Evolutionary conservation across 2,113 vertebrate species (phyloP).

Genomic region (Danionella cerebrum): DNA sequence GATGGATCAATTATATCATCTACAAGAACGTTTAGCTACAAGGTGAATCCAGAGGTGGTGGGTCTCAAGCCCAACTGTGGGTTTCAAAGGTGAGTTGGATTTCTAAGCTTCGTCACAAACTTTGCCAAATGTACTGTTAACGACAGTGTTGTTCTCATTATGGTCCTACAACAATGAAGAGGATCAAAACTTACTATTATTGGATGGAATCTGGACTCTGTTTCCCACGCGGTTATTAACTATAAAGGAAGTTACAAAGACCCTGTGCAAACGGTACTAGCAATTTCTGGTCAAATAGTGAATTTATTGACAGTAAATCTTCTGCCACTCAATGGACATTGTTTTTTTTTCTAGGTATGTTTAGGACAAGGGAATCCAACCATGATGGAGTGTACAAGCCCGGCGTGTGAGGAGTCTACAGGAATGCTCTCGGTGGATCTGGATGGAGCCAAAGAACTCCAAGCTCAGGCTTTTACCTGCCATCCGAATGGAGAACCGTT

Average conservation of each 20-base stretch:
- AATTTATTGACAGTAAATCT: not conserved
- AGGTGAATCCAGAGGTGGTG: slow-evolving; percentile 63
- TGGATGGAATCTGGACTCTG: slow-evolving; percentile 76
- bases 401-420: slow-evolving; percentile 59
- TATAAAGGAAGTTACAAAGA: slow-evolving; percentile 46
- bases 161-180: slow-evolving; percentile 46
- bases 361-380: slow-evolving; percentile 41
- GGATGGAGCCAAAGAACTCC: slow-evolving; percentile 64
- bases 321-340: too few species aligned
- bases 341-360: slow-evolving; percentile 61
- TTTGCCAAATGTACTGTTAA: not conserved
- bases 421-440: slow-evolving; percentile 75
- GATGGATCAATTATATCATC: slow-evolving; percentile 61
- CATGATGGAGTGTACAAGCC: slow-evolving; percentile 68
- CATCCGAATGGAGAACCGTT: slow-evolving; percentile 61
- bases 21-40: slow-evolving; percentile 67
- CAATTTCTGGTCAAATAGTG: too few species aligned
- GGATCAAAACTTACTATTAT: slow-evolving; percentile 72
- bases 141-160: not conserved
- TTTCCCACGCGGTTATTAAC: slow-evolving; percentile 52
- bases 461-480: slow-evolving; percentile 68
- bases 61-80: slow-evolving; percentile 71
- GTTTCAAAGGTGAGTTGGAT: slow-evolving; percentile 58
- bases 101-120: too few species aligned
- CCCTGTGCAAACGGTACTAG: slow-evolving; percentile 23